Percentiles rank a stretch among this genome's conserved stretches.
phyloP scores from a whole-genome alignment of 2,113 vertebrate species.

The Rhineura floridana region DNA sequence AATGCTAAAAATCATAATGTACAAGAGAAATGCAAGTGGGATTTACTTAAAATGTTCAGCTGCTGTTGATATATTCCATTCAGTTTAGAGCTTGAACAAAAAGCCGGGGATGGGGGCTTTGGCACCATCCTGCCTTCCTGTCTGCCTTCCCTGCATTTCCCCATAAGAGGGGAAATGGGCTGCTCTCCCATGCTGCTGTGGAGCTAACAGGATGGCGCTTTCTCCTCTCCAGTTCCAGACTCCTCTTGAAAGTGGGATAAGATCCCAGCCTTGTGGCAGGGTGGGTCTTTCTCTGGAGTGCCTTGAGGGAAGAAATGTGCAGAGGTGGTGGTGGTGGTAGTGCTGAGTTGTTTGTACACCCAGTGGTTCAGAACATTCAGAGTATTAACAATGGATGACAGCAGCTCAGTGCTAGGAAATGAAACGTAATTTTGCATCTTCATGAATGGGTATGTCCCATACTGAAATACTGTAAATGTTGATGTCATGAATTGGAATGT shows the following conservation, averaged over 20 bases:
- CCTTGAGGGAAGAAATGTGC: not conserved
- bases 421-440: not conserved
- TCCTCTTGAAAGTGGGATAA: not conserved
- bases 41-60: not conserved
- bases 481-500: not conserved
- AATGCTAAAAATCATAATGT: not conserved
- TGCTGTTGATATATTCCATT: not conserved
- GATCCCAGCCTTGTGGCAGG: not conserved
- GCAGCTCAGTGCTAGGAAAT: not conserved
- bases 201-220: not conserved
- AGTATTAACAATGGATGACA: not conserved
- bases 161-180: not conserved
- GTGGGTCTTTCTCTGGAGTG: not conserved
- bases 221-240: not conserved
- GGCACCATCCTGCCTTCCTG: not conserved
- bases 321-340: not conserved
- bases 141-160: no score
- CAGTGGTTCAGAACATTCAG: not conserved
- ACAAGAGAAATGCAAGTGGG: not conserved
- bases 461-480: not conserved
- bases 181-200: not conserved
- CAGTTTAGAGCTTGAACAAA: not conserved
- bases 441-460: not conserved
- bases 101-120: not conserved
- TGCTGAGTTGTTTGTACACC: not conserved